Base-by-base conservation (phyloP, 1,140 invertebrate species). In the Paralvinella palmiformis region DNA sequence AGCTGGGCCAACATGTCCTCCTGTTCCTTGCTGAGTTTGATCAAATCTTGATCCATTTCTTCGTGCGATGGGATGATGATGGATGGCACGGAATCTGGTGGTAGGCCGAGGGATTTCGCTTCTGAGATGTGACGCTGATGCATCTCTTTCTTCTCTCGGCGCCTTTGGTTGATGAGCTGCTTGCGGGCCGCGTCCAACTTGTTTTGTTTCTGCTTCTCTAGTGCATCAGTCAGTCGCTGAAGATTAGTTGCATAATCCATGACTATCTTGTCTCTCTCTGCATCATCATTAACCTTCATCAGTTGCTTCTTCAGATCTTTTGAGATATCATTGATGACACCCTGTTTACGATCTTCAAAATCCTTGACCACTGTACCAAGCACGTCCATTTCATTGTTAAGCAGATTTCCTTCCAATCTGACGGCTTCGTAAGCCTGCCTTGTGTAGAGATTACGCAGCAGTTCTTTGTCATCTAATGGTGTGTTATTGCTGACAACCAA, bases 171-270 rank as follows among this genome's bases (percentile, higher is more conserved):
- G 17, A 75, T 32, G 10, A 78, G 69, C 63, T 74, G 71, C 41
- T 73, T 62, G 29, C 72, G 58, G 27, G 77, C 37, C 15, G 60
- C 57, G 4, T 69, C 67, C 37, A 79, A 62, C 65, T 76, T 71
- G 37, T 74, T 59, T 31, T 71, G 70, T 58, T 78, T 78, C 67
- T 75, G 71, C 62, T 73, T 75, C 68, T 77, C 76, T 44, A 78
- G 71, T 13, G 68, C 68, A 56, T 74, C 74, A 27, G 60, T 63
- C 10, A 63, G 62, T 53, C 75, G 74, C 62, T 72, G 71, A 53
- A 75, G 67, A 44, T 75, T 75, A 27, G 59, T 69, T 13, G 72
- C 71, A 64, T 76, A 75, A n/a, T 77, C 73, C 37, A 71, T 31
- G 68, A 78, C 71, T 35, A 78, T 61, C 52, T 68, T 71, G 44